Evolutionary conservation across 2,113 vertebrate genomes (phyloP).

Genomic region (Aspiorhynchus laticeps): DNA sequence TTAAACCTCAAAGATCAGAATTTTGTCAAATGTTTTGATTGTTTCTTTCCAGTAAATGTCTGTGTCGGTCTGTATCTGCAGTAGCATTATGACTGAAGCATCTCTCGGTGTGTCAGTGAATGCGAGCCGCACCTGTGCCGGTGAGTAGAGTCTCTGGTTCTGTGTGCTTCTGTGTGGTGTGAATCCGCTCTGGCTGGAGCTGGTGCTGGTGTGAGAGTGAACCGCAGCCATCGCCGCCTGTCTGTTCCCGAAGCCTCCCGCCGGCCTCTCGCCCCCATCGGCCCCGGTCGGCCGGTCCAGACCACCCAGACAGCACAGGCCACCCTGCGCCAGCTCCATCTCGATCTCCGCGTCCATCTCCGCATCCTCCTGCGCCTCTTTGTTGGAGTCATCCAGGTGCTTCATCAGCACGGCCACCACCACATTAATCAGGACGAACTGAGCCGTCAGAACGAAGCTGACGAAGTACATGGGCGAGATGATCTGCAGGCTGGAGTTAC

Average conservation of each 20-base stretch:
- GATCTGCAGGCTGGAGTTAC: conserved; percentile 86
- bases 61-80: too few relatives aligned
- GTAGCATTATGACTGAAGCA: too few relatives aligned
- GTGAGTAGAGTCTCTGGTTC: conserved; percentile 85
- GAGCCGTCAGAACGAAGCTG: conserved; percentile 97
- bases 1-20: too few relatives aligned
- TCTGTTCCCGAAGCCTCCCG: conserved; percentile 19
- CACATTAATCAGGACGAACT: conserved; percentile 99
- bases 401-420: conserved; percentile 99
- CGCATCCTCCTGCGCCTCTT: conserved; percentile 95
- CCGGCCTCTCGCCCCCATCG: conserved; percentile 41
- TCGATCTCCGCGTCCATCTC: conserved; percentile 98
- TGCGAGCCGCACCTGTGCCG: conserved; percentile 84
- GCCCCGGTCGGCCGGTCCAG: conserved; percentile 69
- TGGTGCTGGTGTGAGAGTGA: background rate
- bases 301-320: conserved; percentile 78
- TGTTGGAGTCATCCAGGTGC: conserved; percentile 97
- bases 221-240: conserved; percentile 55
- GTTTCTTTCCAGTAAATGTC: too few relatives aligned
- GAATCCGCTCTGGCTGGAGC: conserved; percentile 40
- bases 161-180: conserved; percentile 27
- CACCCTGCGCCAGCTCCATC: conserved; percentile 89
- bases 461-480: conserved; percentile 98
- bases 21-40: too few relatives aligned
- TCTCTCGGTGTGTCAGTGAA: too few relatives aligned